phyloP scores from a whole-genome alignment of 2,888 invertebrate species.

The Drosophila prostipennis region DNA sequence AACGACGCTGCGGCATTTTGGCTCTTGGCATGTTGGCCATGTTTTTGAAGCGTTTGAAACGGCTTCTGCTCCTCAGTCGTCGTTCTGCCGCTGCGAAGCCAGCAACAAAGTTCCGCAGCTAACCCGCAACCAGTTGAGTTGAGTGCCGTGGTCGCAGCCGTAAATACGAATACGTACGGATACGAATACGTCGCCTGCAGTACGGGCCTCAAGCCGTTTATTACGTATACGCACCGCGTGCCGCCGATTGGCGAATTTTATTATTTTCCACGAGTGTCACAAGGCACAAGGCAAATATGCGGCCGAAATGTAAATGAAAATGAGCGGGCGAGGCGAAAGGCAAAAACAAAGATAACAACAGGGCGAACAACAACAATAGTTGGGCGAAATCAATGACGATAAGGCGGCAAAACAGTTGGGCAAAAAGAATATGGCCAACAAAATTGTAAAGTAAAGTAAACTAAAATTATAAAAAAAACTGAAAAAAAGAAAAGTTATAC shows the following conservation, averaged over 20 bases:
- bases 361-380: conserved; percentile 32
- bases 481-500: neutral
- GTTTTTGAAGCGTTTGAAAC: conserved; percentile 69
- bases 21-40: conserved; percentile 61
- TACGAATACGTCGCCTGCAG: conserved; percentile 31
- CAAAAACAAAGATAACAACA: conserved; percentile 53
- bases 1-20: conserved; percentile 76
- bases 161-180: conserved; percentile 30
- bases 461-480: neutral
- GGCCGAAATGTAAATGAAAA: conserved; percentile 65
- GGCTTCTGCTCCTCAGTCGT: conserved; percentile 47
- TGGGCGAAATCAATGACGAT: conserved; percentile 63
- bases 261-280: conserved; percentile 56
- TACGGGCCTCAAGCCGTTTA: conserved; percentile 47
- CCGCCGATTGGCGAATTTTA: conserved; percentile 55
- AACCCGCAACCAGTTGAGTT: conserved; percentile 10
- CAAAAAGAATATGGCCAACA: conserved; percentile 8
- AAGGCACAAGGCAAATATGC: conserved; percentile 68
- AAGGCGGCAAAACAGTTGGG: conserved; percentile 60
- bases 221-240: conserved; percentile 72
- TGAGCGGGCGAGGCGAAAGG: conserved; percentile 41
- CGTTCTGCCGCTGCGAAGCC: conserved; percentile 71
- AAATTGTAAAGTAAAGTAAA: neutral
- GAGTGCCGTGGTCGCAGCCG: neutral
- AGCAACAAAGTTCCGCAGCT: conserved; percentile 53